Base-by-base conservation (phyloP, 2,888 invertebrate genomes). In the Melanostoma scalare region DNA sequence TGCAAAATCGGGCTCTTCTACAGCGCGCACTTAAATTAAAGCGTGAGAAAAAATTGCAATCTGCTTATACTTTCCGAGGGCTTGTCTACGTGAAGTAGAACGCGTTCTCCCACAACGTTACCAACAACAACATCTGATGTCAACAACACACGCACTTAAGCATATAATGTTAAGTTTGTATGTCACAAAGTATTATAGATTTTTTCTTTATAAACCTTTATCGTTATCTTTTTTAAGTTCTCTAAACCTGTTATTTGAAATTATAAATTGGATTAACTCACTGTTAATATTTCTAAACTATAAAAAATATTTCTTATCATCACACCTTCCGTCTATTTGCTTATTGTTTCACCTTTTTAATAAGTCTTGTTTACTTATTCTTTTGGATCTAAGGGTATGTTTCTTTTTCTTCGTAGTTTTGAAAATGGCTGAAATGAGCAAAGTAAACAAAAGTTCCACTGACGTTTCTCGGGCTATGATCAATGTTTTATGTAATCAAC, bases 241-340 rank as follows among this genome's bases (percentile, higher is more conserved):
- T 48, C 6, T 48, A 48, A 48, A 20, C 4, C 10, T 48, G 48
- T 48, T 48, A 20, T 2, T 30, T 48, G 48, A 48, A 48, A 20
- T 48, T 48, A 5, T 48, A 48, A 48, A 4, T 20, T 48, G 1
- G 10, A 48, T 48, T 4, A 20, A 48, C 30, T 48, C 30, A 20
- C 31, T 6, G 31, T 20, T 48, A 48, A 48, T 48, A 48, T 48
- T 31, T 48, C 8, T 48, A 30, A 30, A 31, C 30, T 6, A 30
- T 48, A 48, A 48, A 30, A n/a, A n/a, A n/a, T 48, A 48, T 31
- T 31, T 48, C 48, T 48, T 48, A 48, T 48, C 48, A 48, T 48
- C 48, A 48, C 48, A 48, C 48, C 30, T 48, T 48, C 31, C 31
- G 48, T 8, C 10, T 46, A 46, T 46, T 46, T 46, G 30, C 30